These are phyloP conservation scores for Slavum lentiscoides DNA, from an alignment of 2,888 invertebrate genomes.

Conservation along the genomic window DNA sequence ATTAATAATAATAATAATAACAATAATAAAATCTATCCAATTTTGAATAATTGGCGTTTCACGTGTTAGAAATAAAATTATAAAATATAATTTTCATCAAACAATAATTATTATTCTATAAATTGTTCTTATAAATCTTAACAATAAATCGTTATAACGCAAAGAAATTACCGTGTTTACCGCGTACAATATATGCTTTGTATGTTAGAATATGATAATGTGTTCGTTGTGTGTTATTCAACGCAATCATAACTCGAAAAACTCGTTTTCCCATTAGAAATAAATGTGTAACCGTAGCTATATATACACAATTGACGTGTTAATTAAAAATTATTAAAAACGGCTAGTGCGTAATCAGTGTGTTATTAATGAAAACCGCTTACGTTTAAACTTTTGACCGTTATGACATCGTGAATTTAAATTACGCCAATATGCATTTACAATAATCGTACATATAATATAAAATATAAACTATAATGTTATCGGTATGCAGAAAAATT, in stretches of 20 bases:
- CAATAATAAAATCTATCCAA: too few relatives aligned
- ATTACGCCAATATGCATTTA: neutral
- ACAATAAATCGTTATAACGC: neutral
- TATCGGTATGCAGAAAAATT: neutral
- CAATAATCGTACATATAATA: neutral
- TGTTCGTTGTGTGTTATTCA: too few relatives aligned
- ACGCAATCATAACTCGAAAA: neutral
- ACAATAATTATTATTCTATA: too few relatives aligned
- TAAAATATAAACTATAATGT: neutral
- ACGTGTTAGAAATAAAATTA: too few relatives aligned
- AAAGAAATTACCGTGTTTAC: neutral
- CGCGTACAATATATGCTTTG: neutral
- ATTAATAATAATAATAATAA: too few relatives aligned
- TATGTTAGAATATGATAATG: neutral
- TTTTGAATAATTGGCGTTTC: too few relatives aligned
- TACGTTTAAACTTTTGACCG: neutral
- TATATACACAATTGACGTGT: neutral
- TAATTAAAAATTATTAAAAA: constrained; percentile 7
- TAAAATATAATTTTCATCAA: too few relatives aligned
- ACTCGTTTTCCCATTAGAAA: neutral
- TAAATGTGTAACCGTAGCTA: neutral
- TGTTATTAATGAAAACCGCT: neutral
- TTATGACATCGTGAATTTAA: neutral
- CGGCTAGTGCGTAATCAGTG: neutral
- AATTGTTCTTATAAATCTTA: too few relatives aligned